Evolutionary conservation across 2,113 vertebrate species (phyloP).

Genomic region (Antennarius striatus): DNA sequence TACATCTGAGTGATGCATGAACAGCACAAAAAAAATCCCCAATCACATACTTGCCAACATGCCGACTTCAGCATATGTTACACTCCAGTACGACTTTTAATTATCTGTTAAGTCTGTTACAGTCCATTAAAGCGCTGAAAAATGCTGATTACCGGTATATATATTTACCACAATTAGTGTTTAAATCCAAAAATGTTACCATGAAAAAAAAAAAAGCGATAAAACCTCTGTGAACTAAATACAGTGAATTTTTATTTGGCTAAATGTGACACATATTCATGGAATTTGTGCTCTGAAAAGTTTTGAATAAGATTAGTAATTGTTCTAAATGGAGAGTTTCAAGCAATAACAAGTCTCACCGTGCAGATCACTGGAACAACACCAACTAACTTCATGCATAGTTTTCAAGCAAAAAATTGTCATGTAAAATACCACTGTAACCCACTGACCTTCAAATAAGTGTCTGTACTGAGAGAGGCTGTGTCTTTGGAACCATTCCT

Average conservation of each 20-base stretch:
- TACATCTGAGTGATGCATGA: slow-evolving; percentile 75
- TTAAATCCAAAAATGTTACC: slow-evolving; percentile 3
- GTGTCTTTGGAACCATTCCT: slow-evolving; percentile 82
- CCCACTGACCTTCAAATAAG: slow-evolving; percentile 87
- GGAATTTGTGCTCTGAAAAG: too few relatives aligned
- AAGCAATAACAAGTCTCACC: too few relatives aligned
- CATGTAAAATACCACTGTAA: slow-evolving; percentile 1
- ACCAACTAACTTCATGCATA: too few relatives aligned
- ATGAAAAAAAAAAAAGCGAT: neutral
- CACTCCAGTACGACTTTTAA: neutral
- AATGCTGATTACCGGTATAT: slow-evolving; percentile 17
- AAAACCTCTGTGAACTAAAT: too few relatives aligned
- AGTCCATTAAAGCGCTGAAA: slow-evolving; percentile 20
- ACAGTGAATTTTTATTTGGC: too few relatives aligned
- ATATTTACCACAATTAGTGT: neutral
- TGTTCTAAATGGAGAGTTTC: too few relatives aligned
- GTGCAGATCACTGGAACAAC: too few relatives aligned
- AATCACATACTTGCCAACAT: slow-evolving; percentile 23
- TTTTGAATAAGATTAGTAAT: too few relatives aligned
- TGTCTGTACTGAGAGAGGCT: slow-evolving; percentile 84
- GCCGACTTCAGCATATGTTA: slow-evolving; percentile 14
- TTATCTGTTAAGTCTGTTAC: slow-evolving; percentile 5
- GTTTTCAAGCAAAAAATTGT: neutral
- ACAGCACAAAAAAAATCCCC: slow-evolving; percentile 29
- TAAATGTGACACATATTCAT: too few relatives aligned